phyloP scores from a whole-genome alignment of 53 echinoderm and acorn worm genomes.

The Crossaster papposus region DNA sequence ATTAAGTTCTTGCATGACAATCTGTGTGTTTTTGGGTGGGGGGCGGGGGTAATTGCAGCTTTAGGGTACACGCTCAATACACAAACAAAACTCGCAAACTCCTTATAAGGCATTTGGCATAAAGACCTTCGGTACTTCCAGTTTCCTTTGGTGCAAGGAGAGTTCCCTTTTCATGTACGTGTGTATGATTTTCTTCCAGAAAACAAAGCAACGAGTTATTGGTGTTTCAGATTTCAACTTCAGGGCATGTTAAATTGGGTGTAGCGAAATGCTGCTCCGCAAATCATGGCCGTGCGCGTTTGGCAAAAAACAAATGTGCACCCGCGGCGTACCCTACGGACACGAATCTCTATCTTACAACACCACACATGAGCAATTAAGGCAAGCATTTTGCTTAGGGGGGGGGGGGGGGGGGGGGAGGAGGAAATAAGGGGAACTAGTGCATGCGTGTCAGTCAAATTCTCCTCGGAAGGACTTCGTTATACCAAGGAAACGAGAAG shows the following conservation, averaged over 20 bases:
- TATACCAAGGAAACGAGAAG: slow-evolving; percentile 14
- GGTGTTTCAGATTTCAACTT: background rate
- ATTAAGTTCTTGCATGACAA: too few species aligned
- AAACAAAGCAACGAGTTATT: too few species aligned
- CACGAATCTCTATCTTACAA: background rate
- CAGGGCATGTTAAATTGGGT: background rate
- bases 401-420: too few species aligned
- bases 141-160: too few species aligned
- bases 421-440: background rate
- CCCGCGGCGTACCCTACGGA: background rate
- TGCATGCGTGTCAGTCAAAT: slow-evolving; percentile 36
- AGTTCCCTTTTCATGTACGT: too few species aligned
- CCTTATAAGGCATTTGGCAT: too few species aligned
- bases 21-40: too few species aligned
- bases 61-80: too few species aligned
- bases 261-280: background rate
- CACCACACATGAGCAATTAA: background rate
- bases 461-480: slow-evolving; percentile 24
- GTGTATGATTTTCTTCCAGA: too few species aligned
- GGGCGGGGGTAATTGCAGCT: too few species aligned
- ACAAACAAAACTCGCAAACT: too few species aligned
- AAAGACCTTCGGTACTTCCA: too few species aligned
- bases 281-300: background rate
- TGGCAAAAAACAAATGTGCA: background rate
- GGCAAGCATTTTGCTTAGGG: background rate